phyloP scores from a whole-genome alignment of 2,113 vertebrate species.

The Tinamus guttatus region DNA sequence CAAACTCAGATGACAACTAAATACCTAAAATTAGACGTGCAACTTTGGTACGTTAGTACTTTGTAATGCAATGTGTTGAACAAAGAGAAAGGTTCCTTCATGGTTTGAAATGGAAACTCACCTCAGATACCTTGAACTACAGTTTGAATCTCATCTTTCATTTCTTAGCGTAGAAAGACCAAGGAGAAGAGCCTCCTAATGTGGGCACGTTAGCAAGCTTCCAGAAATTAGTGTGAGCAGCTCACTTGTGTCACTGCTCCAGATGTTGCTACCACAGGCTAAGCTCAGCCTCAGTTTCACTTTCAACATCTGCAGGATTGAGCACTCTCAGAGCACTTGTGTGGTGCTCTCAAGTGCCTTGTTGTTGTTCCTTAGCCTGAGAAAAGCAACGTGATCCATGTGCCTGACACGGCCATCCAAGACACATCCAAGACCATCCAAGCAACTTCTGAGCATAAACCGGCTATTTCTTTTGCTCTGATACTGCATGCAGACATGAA shows the following conservation, averaged over 20 bases:
- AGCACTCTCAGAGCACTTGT: neutral
- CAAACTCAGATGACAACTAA: neutral
- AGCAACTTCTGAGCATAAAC: neutral
- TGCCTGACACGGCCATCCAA: neutral
- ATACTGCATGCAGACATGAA: neutral
- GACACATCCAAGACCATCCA: too few species aligned
- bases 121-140: neutral
- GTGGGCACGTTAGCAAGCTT: neutral
- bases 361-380: neutral
- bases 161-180: accelerated
- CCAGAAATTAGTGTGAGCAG: neutral
- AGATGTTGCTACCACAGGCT: neutral
- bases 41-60: neutral
- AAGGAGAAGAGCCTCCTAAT: neutral
- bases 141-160: neutral
- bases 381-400: neutral
- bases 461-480: accelerated
- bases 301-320: neutral
- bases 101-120: neutral
- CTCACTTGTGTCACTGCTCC: neutral
- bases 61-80: neutral
- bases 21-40: neutral
- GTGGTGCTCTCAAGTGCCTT: neutral
- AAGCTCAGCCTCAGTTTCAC: neutral
- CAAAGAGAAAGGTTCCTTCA: neutral